Percentiles rank a stretch among this genome's conserved stretches.
Conservation (phyloP, 2,113 vertebrate genomes). For the Aplodontia rufa region DNA sequence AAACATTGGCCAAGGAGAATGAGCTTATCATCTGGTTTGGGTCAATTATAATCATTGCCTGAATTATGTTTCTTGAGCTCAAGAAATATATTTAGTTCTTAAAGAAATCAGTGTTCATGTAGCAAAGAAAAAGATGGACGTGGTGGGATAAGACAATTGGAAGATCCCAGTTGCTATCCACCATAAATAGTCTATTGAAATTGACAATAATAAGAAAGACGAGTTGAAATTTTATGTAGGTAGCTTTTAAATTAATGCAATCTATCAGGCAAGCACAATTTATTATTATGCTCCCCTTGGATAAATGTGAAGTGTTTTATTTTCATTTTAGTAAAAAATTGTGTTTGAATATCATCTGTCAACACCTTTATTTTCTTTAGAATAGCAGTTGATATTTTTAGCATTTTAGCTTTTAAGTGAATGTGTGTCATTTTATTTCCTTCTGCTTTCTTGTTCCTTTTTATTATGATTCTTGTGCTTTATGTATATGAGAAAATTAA, state of each 20-base stretch:
- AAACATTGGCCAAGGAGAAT: neutral
- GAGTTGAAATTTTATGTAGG: neutral
- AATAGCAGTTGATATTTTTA: conserved; percentile 44
- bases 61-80: neutral
- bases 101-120: neutral
- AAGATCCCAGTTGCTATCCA: neutral
- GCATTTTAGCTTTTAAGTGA: conserved; percentile 32
- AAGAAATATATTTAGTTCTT: neutral
- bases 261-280: neutral
- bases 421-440: neutral
- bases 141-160: neutral
- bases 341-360: conserved; percentile 9
- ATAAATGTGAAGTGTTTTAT: neutral
- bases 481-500: neutral
- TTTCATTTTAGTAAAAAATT: neutral
- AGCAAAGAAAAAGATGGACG: neutral
- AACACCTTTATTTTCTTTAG: conserved; percentile 10
- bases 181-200: neutral
- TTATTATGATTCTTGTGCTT: neutral
- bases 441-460: neutral
- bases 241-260: conserved; percentile 16
- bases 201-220: neutral
- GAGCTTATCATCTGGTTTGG: neutral
- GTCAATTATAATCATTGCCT: neutral
- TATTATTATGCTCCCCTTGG: neutral